Conservation (phyloP, 2,113 vertebrate species). For the Gnathonemus longibarbis region DNA sequence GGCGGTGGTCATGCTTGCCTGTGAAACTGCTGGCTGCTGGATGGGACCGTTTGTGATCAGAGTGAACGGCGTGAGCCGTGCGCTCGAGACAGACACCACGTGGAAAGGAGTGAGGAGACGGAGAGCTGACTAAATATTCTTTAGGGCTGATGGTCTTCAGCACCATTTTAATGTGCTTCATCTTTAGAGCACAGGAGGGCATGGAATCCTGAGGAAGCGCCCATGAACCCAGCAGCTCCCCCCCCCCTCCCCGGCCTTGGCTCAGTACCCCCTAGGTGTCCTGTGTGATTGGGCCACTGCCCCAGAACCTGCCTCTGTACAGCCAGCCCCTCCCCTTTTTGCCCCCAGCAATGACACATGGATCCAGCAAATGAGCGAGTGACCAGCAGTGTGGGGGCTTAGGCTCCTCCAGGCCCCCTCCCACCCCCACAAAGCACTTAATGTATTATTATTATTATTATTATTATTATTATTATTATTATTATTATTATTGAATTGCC, state of each 20-base stretch:
- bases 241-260: neutral
- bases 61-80: neutral
- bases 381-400: neutral
- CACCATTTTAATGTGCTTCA: neutral
- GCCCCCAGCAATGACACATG: neutral
- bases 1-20: neutral
- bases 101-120: neutral
- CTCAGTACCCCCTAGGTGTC: neutral
- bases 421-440: conserved; percentile 49
- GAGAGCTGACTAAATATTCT: neutral
- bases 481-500: conserved; percentile 41
- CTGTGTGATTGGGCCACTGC: neutral
- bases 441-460: conserved; percentile 48
- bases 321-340: neutral
- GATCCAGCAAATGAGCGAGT: neutral
- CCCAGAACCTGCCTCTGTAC: neutral
- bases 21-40: neutral
- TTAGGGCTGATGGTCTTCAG: neutral
- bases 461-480: conserved; percentile 48
- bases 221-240: neutral
- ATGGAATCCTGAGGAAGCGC: neutral
- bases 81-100: neutral
- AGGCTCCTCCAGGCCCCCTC: conserved; percentile 16
- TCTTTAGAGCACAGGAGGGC: neutral
- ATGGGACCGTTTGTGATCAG: neutral